phyloP scores from a whole-genome alignment of 2,888 invertebrate genomes.

The Sinotaia quadrata region DNA sequence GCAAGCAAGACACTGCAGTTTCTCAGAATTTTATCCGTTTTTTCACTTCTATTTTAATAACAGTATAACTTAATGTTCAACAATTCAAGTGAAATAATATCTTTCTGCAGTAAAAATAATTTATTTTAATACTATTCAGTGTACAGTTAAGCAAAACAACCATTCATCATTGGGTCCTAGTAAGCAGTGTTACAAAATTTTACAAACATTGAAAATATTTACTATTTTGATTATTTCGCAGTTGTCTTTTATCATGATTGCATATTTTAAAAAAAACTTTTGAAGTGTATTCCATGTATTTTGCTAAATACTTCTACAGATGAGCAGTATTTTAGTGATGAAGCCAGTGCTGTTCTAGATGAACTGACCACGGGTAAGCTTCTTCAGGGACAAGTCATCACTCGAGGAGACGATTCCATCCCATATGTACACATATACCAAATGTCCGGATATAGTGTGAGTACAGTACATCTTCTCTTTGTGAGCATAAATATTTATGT shows the following conservation, averaged over 20 bases:
- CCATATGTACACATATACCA: slow-evolving; percentile 86
- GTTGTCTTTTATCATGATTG: too few relatives aligned
- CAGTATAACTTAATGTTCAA: too few relatives aligned
- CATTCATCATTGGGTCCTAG: neutral
- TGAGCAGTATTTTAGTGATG: slow-evolving; percentile 79
- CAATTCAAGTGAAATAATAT: too few relatives aligned
- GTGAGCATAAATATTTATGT: neutral
- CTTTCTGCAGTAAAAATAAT: too few relatives aligned
- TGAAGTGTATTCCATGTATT: neutral
- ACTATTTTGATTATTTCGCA: too few relatives aligned
- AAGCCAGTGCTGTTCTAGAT: slow-evolving; percentile 84
- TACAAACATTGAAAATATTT: neutral
- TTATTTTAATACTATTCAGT: too few relatives aligned
- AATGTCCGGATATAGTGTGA: slow-evolving; percentile 31
- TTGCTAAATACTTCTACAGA: slow-evolving; percentile 51
- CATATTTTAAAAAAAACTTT: too few relatives aligned
- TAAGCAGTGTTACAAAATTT: neutral
- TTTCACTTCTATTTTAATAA: too few relatives aligned
- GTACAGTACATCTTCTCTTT: neutral
- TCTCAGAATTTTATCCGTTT: too few relatives aligned
- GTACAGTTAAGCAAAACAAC: too few relatives aligned
- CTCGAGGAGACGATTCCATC: slow-evolving; percentile 82
- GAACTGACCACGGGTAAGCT: slow-evolving; percentile 86
- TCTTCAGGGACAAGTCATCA: slow-evolving; percentile 90
- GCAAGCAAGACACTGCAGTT: too few relatives aligned